Evolutionary conservation across 2,888 invertebrate species (phyloP).

Genomic region (Pteria penguin): DNA sequence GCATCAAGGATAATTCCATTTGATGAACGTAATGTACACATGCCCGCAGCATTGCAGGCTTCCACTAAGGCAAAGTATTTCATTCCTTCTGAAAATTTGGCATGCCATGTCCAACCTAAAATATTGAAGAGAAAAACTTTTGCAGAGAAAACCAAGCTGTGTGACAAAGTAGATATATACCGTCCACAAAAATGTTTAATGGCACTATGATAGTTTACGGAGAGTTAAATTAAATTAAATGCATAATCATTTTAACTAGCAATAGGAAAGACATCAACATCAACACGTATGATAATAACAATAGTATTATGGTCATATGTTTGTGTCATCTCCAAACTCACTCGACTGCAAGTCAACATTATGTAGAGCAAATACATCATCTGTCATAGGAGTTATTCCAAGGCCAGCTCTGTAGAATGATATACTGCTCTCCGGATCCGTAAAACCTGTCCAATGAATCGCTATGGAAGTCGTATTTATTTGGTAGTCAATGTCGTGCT

Average conservation of each 20-base stretch:
- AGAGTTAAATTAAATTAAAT: too few species aligned
- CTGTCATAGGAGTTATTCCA: slow-evolving; percentile 39
- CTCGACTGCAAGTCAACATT: background rate
- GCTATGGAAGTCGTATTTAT: background rate
- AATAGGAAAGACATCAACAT: too few species aligned
- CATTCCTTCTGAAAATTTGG: slow-evolving; percentile 44
- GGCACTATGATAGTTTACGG: too few species aligned
- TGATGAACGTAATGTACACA: slow-evolving; percentile 50
- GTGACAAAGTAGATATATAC: too few species aligned
- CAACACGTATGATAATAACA: too few species aligned
- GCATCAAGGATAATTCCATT: slow-evolving; percentile 56
- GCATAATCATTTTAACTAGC: too few species aligned
- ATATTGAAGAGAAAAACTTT: too few species aligned
- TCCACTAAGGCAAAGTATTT: slow-evolving; percentile 52
- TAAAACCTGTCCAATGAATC: slow-evolving; percentile 51
- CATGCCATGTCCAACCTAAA: slow-evolving; percentile 46
- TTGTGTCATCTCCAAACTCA: too few species aligned
- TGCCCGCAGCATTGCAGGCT: slow-evolving; percentile 56
- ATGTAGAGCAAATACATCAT: slow-evolving; percentile 38
- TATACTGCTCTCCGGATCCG: slow-evolving; percentile 51
- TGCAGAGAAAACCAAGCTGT: too few species aligned
- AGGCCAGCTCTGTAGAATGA: slow-evolving; percentile 48
- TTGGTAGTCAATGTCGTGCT: slow-evolving; percentile 2
- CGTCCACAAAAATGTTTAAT: too few species aligned
- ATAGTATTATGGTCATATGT: too few species aligned